phyloP scores from a whole-genome alignment of 2,113 vertebrate species.

The Periophthalmus modestus region DNA sequence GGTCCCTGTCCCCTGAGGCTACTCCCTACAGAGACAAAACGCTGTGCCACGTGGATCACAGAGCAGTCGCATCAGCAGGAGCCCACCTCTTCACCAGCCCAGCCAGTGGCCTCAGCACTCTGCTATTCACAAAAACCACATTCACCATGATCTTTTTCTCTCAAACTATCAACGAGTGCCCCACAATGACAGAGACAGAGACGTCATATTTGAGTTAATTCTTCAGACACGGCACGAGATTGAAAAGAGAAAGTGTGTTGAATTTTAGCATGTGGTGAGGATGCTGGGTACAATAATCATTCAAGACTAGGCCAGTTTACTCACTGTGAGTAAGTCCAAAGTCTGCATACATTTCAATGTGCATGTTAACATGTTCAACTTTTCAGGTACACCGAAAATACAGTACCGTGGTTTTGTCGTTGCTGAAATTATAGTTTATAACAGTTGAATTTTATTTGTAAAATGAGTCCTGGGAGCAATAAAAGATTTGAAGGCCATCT shows the following conservation, averaged over 20 bases:
- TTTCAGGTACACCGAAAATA: too few relatives aligned
- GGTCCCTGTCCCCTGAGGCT: conserved; percentile 37
- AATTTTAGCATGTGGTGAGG: conserved; percentile 38
- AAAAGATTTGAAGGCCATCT: background rate
- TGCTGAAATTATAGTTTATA: background rate
- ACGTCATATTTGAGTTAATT: conserved; percentile 39
- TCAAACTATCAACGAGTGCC: conserved; percentile 26
- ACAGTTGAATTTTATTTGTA: background rate
- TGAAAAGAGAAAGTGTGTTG: conserved; percentile 26
- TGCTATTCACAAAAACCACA: conserved; percentile 22
- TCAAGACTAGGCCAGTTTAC: background rate
- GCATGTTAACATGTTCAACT: too few relatives aligned
- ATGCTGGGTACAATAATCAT: conserved; percentile 3
- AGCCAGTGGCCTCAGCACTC: conserved; percentile 25
- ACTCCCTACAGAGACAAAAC: conserved; percentile 47
- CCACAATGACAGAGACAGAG: conserved; percentile 14
- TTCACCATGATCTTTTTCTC: conserved; percentile 17
- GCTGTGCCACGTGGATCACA: conserved; percentile 57
- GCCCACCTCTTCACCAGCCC: conserved; percentile 21
- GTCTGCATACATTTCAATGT: too few relatives aligned
- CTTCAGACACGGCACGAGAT: conserved; percentile 26
- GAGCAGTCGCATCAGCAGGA: conserved; percentile 62
- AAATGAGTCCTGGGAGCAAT: background rate
- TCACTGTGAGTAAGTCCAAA: background rate
- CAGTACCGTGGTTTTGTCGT: too few relatives aligned